Evolutionary conservation across 2,113 vertebrate species (phyloP).

Genomic region (Bubo scandiacus): DNA sequence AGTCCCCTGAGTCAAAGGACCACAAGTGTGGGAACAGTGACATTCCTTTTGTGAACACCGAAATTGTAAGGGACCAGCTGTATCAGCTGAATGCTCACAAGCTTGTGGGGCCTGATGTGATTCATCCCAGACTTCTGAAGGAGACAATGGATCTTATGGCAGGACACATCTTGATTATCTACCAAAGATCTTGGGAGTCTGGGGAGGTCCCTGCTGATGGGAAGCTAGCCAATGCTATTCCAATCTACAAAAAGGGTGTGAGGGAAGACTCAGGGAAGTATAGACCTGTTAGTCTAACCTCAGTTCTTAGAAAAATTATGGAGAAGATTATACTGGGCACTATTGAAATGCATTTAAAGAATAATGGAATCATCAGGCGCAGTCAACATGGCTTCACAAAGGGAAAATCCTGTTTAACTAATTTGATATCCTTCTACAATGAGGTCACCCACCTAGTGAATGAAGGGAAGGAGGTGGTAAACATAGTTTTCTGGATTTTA

Average conservation of each 20-base stretch:
- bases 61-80: not conserved
- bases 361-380: not conserved
- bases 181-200: not conserved
- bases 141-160: not conserved
- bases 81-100: not conserved
- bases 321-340: no score
- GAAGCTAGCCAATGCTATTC: not conserved
- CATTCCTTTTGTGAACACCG: not conserved
- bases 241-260: not conserved
- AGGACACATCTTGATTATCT: not conserved
- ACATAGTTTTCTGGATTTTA: not conserved
- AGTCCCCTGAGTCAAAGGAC: not conserved
- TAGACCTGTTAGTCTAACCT: not conserved
- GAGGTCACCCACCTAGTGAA: not conserved
- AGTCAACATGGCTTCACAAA: not conserved
- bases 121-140: not conserved
- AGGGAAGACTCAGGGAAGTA: not conserved
- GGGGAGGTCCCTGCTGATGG: not conserved
- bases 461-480: not conserved
- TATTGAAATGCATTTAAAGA: not conserved
- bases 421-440: not conserved
- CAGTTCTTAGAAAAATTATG: not conserved
- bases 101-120: not conserved
- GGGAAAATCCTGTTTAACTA: not conserved
- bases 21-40: not conserved